These are phyloP conservation scores for Rissa tridactyla DNA, from an alignment of 2,113 vertebrate genomes.

Conservation along the genomic window DNA sequence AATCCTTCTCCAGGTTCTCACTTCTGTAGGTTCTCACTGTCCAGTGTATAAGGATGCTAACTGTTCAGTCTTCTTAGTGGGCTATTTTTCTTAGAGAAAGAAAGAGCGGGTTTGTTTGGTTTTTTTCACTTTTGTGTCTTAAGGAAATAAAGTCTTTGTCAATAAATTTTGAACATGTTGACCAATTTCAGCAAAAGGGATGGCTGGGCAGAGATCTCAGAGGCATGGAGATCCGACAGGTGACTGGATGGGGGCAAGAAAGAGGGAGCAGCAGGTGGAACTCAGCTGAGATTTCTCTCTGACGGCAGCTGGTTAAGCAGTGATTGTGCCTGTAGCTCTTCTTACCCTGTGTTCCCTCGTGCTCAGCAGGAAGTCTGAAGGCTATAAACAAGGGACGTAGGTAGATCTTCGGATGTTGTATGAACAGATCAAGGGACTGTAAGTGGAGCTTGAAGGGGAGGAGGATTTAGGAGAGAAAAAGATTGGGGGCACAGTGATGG, in stretches of 20 bases:
- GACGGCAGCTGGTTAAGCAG: not conserved
- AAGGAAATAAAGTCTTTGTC: not conserved
- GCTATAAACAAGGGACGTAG: not conserved
- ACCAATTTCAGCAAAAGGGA: not conserved
- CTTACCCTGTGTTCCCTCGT: not conserved
- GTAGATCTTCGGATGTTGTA: not conserved
- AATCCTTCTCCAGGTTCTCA: not conserved
- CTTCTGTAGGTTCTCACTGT: not conserved
- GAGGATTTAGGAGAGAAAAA: not conserved
- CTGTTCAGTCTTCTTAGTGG: not conserved
- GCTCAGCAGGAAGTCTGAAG: not conserved
- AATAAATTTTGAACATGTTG: not conserved
- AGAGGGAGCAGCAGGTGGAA: not conserved
- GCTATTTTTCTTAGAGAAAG: not conserved
- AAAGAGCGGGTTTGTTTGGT: not conserved
- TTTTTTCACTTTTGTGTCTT: not conserved
- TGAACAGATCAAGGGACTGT: not conserved
- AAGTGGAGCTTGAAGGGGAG: not conserved
- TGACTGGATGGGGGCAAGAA: not conserved
- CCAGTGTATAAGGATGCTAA: not conserved
- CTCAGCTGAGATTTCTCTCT: not conserved
- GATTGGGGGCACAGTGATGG: not conserved
- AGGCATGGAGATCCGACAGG: not conserved
- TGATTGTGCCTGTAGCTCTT: not conserved
- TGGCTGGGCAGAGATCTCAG: not conserved